Evolutionary conservation across 2,113 vertebrate species (phyloP).

Genomic region (Takifugu bimaculatus): DNA sequence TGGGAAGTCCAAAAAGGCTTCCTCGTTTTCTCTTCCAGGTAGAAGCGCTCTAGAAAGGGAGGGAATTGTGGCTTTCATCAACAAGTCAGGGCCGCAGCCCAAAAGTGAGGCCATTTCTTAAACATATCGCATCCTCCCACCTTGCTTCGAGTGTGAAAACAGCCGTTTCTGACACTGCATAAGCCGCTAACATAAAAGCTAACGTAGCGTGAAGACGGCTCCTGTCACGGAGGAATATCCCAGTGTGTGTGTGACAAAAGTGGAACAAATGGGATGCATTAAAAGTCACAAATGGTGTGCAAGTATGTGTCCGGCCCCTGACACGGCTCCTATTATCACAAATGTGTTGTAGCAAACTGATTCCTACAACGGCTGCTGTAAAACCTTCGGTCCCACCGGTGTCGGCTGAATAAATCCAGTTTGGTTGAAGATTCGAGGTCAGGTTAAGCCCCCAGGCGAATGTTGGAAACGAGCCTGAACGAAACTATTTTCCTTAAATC

Average conservation of each 20-base stretch:
- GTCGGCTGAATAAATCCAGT: conserved; percentile 21
- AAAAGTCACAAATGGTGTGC: conserved; percentile 35
- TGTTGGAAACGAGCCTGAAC: neutral
- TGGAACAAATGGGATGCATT: conserved; percentile 50
- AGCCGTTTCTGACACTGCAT: conserved; percentile 41
- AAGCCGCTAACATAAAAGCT: conserved; percentile 52
- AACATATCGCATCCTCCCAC: conserved; percentile 29
- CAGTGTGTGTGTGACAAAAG: conserved; percentile 27
- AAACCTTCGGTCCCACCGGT: conserved; percentile 12
- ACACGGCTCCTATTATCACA: conserved; percentile 31
- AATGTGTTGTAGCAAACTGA: conserved; percentile 30
- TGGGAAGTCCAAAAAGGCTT: too few relatives aligned
- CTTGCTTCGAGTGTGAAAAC: conserved; percentile 43
- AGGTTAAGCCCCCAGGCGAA: conserved; percentile 11
- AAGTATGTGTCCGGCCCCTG: conserved; percentile 26
- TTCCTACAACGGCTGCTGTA: conserved; percentile 16
- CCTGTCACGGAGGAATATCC: conserved; percentile 40
- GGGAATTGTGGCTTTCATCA: too few relatives aligned
- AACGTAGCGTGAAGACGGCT: conserved; percentile 56
- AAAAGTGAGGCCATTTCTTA: neutral
- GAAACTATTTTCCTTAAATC: neutral
- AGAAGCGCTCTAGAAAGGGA: too few relatives aligned
- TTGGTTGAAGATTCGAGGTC: conserved; percentile 15
- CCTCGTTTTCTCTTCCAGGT: too few relatives aligned
- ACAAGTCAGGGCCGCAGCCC: too few relatives aligned